Evolutionary conservation across 2,888 invertebrate species (phyloP).

Genomic region (Allacma fusca): DNA sequence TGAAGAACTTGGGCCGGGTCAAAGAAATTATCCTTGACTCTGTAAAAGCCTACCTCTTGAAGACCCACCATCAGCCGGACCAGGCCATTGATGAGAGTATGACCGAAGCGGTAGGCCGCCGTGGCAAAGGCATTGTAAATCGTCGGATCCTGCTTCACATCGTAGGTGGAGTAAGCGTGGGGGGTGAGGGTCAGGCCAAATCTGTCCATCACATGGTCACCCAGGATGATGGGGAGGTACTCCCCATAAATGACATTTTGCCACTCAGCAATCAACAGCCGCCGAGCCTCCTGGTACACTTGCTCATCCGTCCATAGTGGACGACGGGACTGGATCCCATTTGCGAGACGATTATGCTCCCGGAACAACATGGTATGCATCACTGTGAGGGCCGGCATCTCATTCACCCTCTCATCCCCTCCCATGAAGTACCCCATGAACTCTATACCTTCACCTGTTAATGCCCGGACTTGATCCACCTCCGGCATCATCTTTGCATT

Average conservation of each 20-base stretch:
- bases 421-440: conserved; percentile 60
- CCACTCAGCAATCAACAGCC: conserved; percentile 57
- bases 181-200: conserved; percentile 44
- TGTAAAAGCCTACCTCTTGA: conserved; percentile 51
- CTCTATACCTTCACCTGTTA: conserved; percentile 51
- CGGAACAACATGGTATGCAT: conserved; percentile 58
- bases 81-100: conserved; percentile 59
- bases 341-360: conserved; percentile 59
- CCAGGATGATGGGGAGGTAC: conserved; percentile 57
- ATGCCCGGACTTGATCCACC: conserved; percentile 52
- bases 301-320: conserved; percentile 55
- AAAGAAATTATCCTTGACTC: conserved; percentile 59
- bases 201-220: conserved; percentile 48
- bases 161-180: conserved; percentile 46
- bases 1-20: conserved; percentile 51
- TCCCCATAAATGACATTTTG: conserved; percentile 59
- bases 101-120: conserved; percentile 59
- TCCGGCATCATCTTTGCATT: conserved; percentile 55
- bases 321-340: conserved; percentile 36
- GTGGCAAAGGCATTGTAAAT: conserved; percentile 57
- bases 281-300: conserved; percentile 55
- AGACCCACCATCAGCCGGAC: conserved; percentile 52
- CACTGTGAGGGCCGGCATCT: conserved; percentile 60
- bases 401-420: conserved; percentile 60
- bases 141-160: conserved; percentile 51